Evolutionary conservation across 2,888 invertebrate species (phyloP), one percentile per base, ranked within the genome.

Genomic region (Metacarcinus magister): DNA sequence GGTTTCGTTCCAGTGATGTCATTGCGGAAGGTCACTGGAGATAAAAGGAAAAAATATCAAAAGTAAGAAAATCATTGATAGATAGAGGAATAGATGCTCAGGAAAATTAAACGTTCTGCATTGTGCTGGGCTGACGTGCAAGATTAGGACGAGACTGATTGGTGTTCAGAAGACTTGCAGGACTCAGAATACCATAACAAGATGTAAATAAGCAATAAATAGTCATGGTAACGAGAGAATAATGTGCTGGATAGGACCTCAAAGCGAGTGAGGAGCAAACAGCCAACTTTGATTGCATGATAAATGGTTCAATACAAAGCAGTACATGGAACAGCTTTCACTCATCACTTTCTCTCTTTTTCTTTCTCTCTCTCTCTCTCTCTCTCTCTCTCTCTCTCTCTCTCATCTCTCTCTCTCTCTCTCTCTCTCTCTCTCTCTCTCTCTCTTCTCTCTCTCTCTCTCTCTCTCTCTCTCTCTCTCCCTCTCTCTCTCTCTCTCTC

Each of bases 281-380:
- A 87, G 10, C 13, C 39, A 13, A 13, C 39, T 39, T 87, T 87
- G 39, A 39, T 87, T 87, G 3, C 32, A 39, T 39, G 16, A 10
- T 10, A 87, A 32, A 87, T 87, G 87, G 8, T 39, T 8, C 39
- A 39, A 75, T n/a, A 39, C 2, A 3, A 87, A 87, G 2, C 16
- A 39, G 87, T 5, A 16, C 32, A 87, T 39, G 23, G 39, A 16
- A 39, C 39, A 87, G 2, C 23, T 16, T 3, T 16, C 39, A 87
- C 0, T 39, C 32, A 32, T 82, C 28, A 2, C 8, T 39, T 13
- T 87, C 87, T 39, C 87, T 39, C 87, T 39, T 39, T 16, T 39
- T 39, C 87, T 39, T 39, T 87, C 39, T 87, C 87, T 75, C 87
- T 87, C 82, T 82, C 82, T 32, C 32, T 82, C 82, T 82, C 28